Percentiles rank a stretch among this genome's conserved stretches.
These are phyloP conservation scores for Empis stercorea DNA, from an alignment of 2,888 invertebrate species.

Conservation along the genomic window DNA sequence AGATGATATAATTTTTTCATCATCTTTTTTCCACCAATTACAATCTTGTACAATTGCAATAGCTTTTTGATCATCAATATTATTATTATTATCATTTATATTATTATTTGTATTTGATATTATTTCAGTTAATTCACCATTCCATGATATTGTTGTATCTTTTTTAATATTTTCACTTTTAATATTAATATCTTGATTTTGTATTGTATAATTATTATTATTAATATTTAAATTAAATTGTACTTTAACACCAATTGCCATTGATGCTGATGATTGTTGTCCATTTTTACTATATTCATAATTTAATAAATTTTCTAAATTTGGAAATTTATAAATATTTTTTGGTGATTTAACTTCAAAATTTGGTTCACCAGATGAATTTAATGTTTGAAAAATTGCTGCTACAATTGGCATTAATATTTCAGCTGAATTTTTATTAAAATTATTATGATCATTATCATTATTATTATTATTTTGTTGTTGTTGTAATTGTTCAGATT, in stretches of 20 bases:
- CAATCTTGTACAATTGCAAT: slow-evolving; percentile 5
- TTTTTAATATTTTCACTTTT: neutral
- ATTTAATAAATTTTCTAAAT: neutral
- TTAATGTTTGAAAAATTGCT: slow-evolving; percentile 10
- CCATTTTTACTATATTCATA: neutral
- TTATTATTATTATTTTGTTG: too few relatives aligned
- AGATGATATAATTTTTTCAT: neutral
- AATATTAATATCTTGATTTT: neutral
- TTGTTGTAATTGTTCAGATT: slow-evolving; percentile 1
- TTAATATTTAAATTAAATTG: too few relatives aligned
- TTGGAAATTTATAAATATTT: slow-evolving; percentile 10
- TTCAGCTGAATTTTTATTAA: slow-evolving; percentile 2
- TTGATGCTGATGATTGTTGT: too few relatives aligned
- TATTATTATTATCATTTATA: neutral
- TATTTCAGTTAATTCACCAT: too few relatives aligned
- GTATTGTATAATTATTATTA: neutral
- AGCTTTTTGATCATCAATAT: slow-evolving; percentile 1
- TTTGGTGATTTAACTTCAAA: slow-evolving; percentile 10
- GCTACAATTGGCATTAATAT: slow-evolving; percentile 10
- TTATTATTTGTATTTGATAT: neutral
- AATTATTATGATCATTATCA: too few relatives aligned
- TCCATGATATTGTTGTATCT: too few relatives aligned
- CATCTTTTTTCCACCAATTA: slow-evolving; percentile 6
- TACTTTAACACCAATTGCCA: too few relatives aligned
- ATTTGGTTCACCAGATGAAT: slow-evolving; percentile 6